Percentiles rank a stretch among this genome's conserved stretches.
phyloP scores from a whole-genome alignment of 1,140 invertebrate species.

The Laupala kohalensis region DNA sequence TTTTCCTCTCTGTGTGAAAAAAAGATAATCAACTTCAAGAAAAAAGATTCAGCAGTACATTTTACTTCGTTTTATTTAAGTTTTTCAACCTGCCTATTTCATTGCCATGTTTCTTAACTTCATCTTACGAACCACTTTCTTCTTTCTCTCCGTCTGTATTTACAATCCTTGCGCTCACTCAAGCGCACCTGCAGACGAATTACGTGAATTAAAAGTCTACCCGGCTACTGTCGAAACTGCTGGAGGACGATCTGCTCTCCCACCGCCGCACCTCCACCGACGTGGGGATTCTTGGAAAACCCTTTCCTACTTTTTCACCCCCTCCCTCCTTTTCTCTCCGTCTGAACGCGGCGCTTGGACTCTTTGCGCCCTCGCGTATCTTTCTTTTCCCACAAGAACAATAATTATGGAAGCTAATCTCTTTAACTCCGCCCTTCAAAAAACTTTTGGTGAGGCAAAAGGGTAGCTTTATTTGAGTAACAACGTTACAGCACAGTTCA shows the following conservation, averaged over 20 bases:
- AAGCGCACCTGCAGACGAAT: background rate
- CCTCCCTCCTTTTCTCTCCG: no score
- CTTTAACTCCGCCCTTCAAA: background rate
- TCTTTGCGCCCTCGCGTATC: background rate
- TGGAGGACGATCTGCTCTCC: background rate
- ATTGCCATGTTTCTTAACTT: no score
- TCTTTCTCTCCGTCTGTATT: no score
- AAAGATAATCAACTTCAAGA: no score
- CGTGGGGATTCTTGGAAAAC: no score
- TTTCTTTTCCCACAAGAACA: background rate
- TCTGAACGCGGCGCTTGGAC: no score
- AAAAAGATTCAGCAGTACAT: no score
- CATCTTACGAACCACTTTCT: no score
- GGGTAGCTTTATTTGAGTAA: background rate
- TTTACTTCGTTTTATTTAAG: no score
- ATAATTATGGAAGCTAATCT: background rate
- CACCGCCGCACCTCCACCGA: background rate
- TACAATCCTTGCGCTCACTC: background rate
- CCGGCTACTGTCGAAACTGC: background rate
- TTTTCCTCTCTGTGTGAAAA: no score
- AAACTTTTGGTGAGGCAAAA: background rate
- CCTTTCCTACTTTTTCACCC: no score
- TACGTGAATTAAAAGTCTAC: background rate
- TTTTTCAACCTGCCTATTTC: no score
- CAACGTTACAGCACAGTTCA: background rate